Percentiles rank a stretch among this genome's conserved stretches.
Evolutionary conservation across 2,797 vertebrate genomes (phyloP).

Genomic region (Xiphophorus birchmanni): DNA sequence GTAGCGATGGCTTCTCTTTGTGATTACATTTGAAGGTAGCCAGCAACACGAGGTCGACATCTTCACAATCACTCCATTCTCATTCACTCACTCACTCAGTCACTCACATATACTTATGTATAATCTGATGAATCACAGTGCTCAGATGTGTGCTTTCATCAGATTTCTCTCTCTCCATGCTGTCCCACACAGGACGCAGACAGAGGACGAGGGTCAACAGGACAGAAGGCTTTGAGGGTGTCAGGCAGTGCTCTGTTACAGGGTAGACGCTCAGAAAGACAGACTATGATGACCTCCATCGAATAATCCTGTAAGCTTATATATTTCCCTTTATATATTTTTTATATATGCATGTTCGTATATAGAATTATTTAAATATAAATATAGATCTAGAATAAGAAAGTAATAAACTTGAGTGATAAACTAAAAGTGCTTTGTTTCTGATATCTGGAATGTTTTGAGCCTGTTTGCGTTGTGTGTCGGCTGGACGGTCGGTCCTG

Average conservation of each 20-base stretch:
- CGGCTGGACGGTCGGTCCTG: conserved; percentile 44
- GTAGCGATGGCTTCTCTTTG: conserved; percentile 55
- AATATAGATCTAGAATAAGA: conserved; percentile 62
- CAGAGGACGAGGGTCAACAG: conserved; percentile 56
- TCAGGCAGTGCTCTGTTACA: conserved; percentile 80
- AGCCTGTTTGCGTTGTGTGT: conserved; percentile 28
- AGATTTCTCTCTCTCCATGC: conserved; percentile 51
- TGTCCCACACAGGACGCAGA: conserved; percentile 31
- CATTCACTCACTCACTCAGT: conserved; percentile 5
- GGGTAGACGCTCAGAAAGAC: conserved; percentile 59
- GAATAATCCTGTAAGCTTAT: conserved; percentile 40
- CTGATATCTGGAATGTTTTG: conserved; percentile 61
- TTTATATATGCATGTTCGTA: conserved; percentile 12
- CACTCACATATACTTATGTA: background rate
- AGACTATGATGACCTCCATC: conserved; percentile 45
- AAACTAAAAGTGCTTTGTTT: conserved; percentile 56
- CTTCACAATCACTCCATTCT: background rate
- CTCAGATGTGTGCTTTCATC: conserved; percentile 53
- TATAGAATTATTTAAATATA: conserved; percentile 54
- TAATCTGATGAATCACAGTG: conserved; percentile 52
- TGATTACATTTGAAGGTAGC: conserved; percentile 65
- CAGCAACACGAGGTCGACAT: conserved; percentile 68
- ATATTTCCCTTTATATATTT: conserved; percentile 37
- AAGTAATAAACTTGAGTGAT: conserved; percentile 37
- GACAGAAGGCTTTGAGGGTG: conserved; percentile 79